Conservation (phyloP, 2,113 vertebrate species). For the Leucopternis melanops region DNA sequence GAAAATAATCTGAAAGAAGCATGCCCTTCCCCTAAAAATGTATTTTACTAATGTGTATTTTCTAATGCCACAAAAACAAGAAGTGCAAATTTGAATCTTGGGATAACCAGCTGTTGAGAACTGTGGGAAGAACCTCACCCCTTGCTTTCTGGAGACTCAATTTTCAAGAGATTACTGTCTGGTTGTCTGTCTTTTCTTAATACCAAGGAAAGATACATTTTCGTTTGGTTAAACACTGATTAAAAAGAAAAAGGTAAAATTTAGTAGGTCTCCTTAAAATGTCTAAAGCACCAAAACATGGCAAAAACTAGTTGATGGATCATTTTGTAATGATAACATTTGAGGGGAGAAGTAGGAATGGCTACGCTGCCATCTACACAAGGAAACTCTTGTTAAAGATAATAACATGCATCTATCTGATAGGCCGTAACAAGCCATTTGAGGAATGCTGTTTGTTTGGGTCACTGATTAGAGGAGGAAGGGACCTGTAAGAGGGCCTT, state of each 20-base stretch:
- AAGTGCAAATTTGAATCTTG: not conserved
- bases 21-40: not conserved
- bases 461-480: not conserved
- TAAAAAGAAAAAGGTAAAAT: not conserved
- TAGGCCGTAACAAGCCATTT: not conserved
- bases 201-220: not conserved
- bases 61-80: not conserved
- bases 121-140: not conserved
- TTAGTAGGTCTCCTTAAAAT: not conserved
- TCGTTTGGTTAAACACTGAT: not conserved
- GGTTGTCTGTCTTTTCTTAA: not conserved
- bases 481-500: not conserved
- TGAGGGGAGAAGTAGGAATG: not conserved
- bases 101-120: not conserved
- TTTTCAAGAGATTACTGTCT: not conserved
- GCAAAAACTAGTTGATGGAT: not conserved
- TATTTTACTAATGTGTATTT: not conserved
- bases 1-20: not conserved
- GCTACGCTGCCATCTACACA: not conserved
- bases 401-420: fast-evolving
- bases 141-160: not conserved
- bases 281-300: not conserved
- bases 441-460: not conserved
- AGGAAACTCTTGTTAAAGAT: not conserved
- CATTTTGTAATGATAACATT: not conserved